phyloP scores from a whole-genome alignment of 2,113 vertebrate genomes.

The Dipodomys stephensi region DNA sequence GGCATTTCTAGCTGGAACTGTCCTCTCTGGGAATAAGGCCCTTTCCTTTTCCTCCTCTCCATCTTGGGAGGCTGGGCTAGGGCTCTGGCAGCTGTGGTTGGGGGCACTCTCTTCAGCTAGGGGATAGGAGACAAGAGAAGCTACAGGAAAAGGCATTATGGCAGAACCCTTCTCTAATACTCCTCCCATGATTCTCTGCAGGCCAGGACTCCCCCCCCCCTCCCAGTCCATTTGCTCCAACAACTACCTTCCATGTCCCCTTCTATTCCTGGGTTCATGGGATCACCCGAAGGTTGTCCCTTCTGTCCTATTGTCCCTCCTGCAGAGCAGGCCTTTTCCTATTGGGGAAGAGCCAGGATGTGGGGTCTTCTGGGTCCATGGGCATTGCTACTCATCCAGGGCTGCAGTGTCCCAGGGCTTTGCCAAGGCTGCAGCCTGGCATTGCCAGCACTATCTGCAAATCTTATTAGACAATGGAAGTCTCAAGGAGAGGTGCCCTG shows the following conservation, averaged over 20 bases:
- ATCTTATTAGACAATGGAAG: slow-evolving; percentile 39
- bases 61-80: slow-evolving; percentile 69
- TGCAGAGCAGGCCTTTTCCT: not conserved
- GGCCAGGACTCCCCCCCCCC: not conserved
- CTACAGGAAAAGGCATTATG: slow-evolving; percentile 38
- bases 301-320: not conserved
- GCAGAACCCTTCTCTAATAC: not conserved
- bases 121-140: slow-evolving; percentile 14
- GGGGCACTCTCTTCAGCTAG: slow-evolving; percentile 81
- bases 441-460: slow-evolving; percentile 14
- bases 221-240: not conserved
- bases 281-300: not conserved
- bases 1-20: slow-evolving; percentile 47
- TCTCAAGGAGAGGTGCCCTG: not conserved
- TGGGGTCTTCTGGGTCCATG: not conserved
- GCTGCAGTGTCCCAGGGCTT: slow-evolving; percentile 47
- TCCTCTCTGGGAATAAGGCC: slow-evolving; percentile 63
- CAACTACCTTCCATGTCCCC: not conserved
- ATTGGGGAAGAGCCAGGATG: not conserved
- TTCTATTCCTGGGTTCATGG: not conserved
- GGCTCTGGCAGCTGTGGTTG: slow-evolving; percentile 68
- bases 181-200: not conserved
- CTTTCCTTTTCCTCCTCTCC: slow-evolving; percentile 68
- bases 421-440: slow-evolving; percentile 65
- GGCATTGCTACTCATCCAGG: not conserved